Evolutionary conservation across 1,140 invertebrate species (phyloP).

Genomic region (Callitettix versicolor): DNA sequence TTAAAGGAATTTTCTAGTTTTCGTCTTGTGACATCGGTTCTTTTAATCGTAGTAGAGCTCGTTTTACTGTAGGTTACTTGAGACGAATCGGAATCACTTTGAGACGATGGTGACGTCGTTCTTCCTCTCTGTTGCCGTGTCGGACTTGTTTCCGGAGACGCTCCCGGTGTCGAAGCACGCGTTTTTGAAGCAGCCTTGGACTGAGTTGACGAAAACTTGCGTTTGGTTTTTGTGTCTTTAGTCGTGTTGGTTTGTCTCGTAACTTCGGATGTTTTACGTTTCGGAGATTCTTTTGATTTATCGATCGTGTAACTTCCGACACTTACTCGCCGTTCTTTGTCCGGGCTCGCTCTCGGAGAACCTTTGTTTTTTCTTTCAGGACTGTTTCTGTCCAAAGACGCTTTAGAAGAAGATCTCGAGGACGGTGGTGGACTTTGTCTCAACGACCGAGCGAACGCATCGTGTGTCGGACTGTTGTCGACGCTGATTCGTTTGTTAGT

Average conservation of each 20-base stretch:
- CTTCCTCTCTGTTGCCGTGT: slow-evolving; percentile 10
- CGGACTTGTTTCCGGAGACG: slow-evolving; percentile 24
- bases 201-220: slow-evolving; percentile 26
- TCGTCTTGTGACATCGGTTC: slow-evolving; percentile 6
- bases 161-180: slow-evolving; percentile 26
- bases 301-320: slow-evolving; percentile 24
- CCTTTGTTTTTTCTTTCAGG: slow-evolving; percentile 21
- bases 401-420: slow-evolving; percentile 34
- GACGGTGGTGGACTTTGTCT: slow-evolving; percentile 40
- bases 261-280: slow-evolving; percentile 20
- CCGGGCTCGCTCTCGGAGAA: slow-evolving; percentile 13
- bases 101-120: slow-evolving; percentile 15
- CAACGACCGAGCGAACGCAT: slow-evolving; percentile 56
- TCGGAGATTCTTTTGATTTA: slow-evolving; percentile 14
- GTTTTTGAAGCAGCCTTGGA: slow-evolving; percentile 24
- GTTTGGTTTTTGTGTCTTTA: slow-evolving; percentile 20
- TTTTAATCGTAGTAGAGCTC: slow-evolving; percentile 7
- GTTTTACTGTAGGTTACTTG: slow-evolving; percentile 23
- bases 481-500: slow-evolving; percentile 44
- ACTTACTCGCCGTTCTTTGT: slow-evolving; percentile 23
- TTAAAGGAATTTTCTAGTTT: neutral
- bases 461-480: slow-evolving; percentile 53
- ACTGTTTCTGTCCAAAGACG: slow-evolving; percentile 24
- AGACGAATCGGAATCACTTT: slow-evolving; percentile 23
- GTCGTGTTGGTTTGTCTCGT: neutral